Conservation (phyloP, 1,140 invertebrate genomes). For the Atta texana region DNA sequence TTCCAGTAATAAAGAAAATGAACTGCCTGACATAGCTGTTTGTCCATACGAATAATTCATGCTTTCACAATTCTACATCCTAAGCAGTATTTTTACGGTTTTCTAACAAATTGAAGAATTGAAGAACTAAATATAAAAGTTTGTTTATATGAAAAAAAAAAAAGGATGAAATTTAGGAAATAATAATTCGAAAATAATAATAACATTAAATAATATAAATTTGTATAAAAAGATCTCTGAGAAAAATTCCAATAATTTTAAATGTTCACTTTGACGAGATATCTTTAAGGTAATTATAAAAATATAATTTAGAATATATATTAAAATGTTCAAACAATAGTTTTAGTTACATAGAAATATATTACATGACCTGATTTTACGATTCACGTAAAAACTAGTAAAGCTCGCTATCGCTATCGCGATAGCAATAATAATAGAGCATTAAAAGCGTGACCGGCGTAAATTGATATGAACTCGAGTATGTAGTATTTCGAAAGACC, state of each 20-base stretch:
- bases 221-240: background rate
- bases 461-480: conserved; percentile 40
- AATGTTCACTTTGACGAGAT: background rate
- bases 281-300: background rate
- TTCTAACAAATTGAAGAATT: background rate
- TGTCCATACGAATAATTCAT: background rate
- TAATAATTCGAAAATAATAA: background rate
- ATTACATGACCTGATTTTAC: background rate
- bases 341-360: background rate
- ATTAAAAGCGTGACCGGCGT: background rate
- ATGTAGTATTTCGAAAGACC: conserved; percentile 3
- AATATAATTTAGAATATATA: background rate
- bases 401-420: background rate
- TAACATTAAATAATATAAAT: background rate
- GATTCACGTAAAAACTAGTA: conserved; percentile 6
- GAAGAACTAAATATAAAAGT: background rate
- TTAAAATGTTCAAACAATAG: background rate
- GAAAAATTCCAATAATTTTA: background rate
- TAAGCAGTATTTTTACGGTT: background rate
- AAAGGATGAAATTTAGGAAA: too few species aligned
- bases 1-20: conserved; percentile 23
- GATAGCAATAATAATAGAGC: background rate
- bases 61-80: conserved; percentile 8
- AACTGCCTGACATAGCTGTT: background rate
- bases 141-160: background rate